Percentiles rank a stretch among this genome's conserved stretches.
phyloP scores from a whole-genome alignment of 2,113 vertebrate species.

The Pomatostomus ruficeps region DNA sequence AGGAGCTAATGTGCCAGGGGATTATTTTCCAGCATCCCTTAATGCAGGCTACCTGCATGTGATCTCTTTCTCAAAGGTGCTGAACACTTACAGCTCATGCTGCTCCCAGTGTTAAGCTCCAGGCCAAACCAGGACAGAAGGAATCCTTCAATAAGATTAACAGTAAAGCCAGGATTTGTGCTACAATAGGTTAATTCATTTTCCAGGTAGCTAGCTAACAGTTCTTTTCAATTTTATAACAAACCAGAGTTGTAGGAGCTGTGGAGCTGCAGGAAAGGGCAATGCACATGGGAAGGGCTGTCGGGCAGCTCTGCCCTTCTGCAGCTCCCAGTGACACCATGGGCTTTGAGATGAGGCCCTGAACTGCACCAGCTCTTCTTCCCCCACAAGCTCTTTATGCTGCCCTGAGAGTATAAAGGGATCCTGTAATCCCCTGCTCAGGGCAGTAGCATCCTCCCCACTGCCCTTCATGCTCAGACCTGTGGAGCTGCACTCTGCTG shows the following conservation, averaged over 20 bases:
- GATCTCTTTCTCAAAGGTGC: constrained; percentile 20
- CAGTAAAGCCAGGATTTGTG: constrained; percentile 13
- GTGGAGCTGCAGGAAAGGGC: background rate
- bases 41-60: background rate
- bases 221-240: background rate
- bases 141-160: constrained; percentile 30
- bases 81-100: background rate
- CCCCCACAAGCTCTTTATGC: background rate
- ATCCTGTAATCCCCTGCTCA: background rate
- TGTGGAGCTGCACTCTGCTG: fast-evolving
- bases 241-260: background rate
- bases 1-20: constrained; percentile 5
- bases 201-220: constrained; percentile 9
- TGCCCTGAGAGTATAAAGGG: background rate
- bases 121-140: background rate
- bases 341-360: background rate
- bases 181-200: constrained; percentile 31
- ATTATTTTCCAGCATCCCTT: constrained; percentile 30
- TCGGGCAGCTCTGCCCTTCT: background rate
- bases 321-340: background rate
- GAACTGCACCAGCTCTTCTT: background rate
- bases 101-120: background rate
- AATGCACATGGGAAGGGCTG: fast-evolving
- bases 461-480: fast-evolving
- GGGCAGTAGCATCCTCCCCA: background rate